Evolutionary conservation across 2,888 invertebrate species (phyloP), one percentile per base, ranked within the genome.

Genomic region (Zaprionus bogoriensis): DNA sequence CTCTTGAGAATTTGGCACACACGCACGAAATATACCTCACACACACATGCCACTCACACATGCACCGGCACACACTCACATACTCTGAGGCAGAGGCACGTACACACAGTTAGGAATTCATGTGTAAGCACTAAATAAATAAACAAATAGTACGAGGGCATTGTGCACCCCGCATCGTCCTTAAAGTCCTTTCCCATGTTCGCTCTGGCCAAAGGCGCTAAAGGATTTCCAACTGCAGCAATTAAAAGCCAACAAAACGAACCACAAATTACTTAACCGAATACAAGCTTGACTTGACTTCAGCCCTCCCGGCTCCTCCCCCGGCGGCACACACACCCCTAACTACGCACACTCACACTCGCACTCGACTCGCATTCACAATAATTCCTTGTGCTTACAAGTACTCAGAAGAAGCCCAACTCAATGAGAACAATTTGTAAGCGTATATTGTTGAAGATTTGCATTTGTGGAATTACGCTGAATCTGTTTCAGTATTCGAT

Each of bases 201-300:
- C 14, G 17, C 9, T 6, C 32, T n/a, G 32, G 7, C 7, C 4
- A 32, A 32, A 17, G 7, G 7, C 9, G 32, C 32, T 2, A 14
- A 1, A 36, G 17, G 32, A 14, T 36, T 17, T 12, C 32, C 38
- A 30, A 44, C 10, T 45, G 23, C 53, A 46, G 45, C 60, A 60
- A 54, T 60, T 60, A 60, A 60, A 54, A 47, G 32, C 60, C 22
- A 54, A 36, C 60, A 41, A 54, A 50, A 47, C 47, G 32, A 32
- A 39, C 41, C 20, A 27, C 25, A 41, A 47, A 42, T 38, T 25
- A 41, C n/a, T 22, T 20, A 20, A 22, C 41, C 20, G 22, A 41
- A 12, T 22, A 41, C 41, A 41, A 4, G 20, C 10, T 19, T 10
- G 9, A 6, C 9, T 23, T 3, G 23, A n/a, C n/a, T n/a, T n/a